Evolutionary conservation across 1,140 invertebrate species (phyloP).

Genomic region (Cherax destructor): DNA sequence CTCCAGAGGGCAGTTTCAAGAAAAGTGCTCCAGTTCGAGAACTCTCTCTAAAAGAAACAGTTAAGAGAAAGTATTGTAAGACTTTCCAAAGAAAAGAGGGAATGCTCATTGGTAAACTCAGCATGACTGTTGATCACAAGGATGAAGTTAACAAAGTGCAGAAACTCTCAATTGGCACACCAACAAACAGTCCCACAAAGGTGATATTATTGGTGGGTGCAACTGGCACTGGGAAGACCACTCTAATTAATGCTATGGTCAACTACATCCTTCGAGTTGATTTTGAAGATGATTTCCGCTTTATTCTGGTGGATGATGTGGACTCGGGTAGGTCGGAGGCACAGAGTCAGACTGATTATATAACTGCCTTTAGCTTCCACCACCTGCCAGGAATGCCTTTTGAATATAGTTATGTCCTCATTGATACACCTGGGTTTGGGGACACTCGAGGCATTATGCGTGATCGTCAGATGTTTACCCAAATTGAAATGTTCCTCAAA

Average conservation of each 20-base stretch:
- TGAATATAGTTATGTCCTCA: conserved; percentile 35
- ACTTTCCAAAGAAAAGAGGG: background rate
- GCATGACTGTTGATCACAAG: conserved; percentile 25
- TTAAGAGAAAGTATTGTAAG: too few species aligned
- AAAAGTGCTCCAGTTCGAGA: too few species aligned
- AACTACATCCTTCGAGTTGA: conserved; percentile 33
- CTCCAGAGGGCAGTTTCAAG: too few species aligned
- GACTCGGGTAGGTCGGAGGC: conserved; percentile 22
- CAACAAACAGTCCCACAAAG: conserved; percentile 35
- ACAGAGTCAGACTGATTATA: conserved; percentile 37
- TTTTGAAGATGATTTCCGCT: conserved; percentile 40
- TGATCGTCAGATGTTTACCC: conserved; percentile 2
- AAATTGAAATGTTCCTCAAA: background rate
- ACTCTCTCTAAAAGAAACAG: too few species aligned
- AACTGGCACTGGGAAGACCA: conserved; percentile 31
- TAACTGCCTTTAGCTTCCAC: conserved; percentile 35
- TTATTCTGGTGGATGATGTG: conserved; percentile 38
- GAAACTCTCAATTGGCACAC: conserved; percentile 6
- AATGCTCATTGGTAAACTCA: background rate
- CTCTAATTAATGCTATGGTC: conserved; percentile 46
- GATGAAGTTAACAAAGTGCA: conserved; percentile 36
- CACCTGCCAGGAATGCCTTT: conserved; percentile 47
- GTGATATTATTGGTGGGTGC: conserved; percentile 38
- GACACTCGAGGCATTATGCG: background rate
- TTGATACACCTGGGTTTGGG: background rate